Base-by-base conservation (phyloP, 2,797 vertebrate genomes). In the Microctenopoma steveboyesi region DNA sequence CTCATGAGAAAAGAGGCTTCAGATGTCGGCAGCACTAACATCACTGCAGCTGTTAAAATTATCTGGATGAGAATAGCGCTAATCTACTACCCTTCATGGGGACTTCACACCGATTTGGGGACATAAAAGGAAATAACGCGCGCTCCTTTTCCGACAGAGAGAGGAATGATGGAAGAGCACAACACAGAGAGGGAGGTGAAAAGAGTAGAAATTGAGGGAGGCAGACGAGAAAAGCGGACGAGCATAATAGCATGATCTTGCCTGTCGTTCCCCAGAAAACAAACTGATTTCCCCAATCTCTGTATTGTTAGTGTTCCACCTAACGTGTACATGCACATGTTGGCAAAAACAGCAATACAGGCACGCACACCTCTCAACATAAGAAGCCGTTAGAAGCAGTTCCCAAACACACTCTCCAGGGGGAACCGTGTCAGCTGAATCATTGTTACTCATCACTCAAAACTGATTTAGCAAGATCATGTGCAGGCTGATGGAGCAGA, bases 31-130 rank as follows among this genome's bases (percentile, higher is more conserved):
- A 56, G 82, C 78, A 58, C 64, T 71, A 46, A 77, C 89, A 83
- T 83, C 46, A 30, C 92, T 84, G 87, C 93, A 94, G 93, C 93
- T 94, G 93, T 90, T 92, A 70, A 89, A 92, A 92, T 92, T 85
- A 91, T 92, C 82, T 87, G 88, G 90, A 90, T 81, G 85, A 91
- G 86, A 92, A 91, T 89, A 83, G 87, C 40, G 67, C 87, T 92
- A 92, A 93, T 93, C 88, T 90, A 83, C 86, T 81, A 82, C 85
- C 88, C 84, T 86, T 89, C 86, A 88, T 78, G 78, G 83, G 80
- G 78, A 86, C 81, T 89, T 89, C 81, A 81, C 72, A 77, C 74
- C 55, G 57, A 86, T 83, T 82, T 74, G 64, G 72, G 68, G 69
- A 85, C 80, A 90, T 88, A 84, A 91, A 90, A 88, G 79, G 82